phyloP scores from a whole-genome alignment of 2,797 vertebrate genomes.

The Rhinichthys osculus region DNA sequence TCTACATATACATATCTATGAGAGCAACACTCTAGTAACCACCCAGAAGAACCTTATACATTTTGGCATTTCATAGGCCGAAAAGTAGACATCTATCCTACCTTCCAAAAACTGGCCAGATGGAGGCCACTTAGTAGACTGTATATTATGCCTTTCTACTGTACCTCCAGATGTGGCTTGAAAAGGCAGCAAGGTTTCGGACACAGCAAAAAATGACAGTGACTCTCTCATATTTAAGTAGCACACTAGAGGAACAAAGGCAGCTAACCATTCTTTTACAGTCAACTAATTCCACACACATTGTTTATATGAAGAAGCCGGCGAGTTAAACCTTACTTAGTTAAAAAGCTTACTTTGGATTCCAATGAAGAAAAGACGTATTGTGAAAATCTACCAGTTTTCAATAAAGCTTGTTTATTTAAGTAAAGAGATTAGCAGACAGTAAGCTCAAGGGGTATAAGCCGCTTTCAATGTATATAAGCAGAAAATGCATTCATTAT shows the following conservation, averaged over 20 bases:
- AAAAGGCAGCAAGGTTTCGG: neutral
- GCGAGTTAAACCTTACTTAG: conserved; percentile 33
- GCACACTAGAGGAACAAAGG: neutral
- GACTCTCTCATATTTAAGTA: neutral
- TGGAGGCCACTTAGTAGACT: neutral
- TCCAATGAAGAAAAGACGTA: conserved; percentile 48
- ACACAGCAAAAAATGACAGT: neutral
- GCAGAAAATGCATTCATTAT: conserved; percentile 81
- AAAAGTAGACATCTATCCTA: neutral
- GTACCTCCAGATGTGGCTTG: neutral
- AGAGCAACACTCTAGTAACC: neutral
- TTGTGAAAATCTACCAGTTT: conserved; percentile 56
- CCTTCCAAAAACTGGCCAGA: neutral
- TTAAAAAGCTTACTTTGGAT: conserved; percentile 48
- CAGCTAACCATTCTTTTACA: neutral
- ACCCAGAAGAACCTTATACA: neutral
- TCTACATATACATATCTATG: neutral
- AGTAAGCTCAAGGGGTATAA: conserved; percentile 71
- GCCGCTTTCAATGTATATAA: conserved; percentile 70
- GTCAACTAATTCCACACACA: conserved; percentile 3
- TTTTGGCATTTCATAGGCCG: no score
- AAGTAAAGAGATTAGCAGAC: conserved; percentile 79
- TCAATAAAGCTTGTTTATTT: conserved; percentile 67
- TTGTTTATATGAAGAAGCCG: neutral
- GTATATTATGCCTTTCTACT: neutral